These are phyloP conservation scores for Podargus strigoides DNA, from an alignment of 2,797 vertebrate genomes.

Conservation along the genomic window DNA sequence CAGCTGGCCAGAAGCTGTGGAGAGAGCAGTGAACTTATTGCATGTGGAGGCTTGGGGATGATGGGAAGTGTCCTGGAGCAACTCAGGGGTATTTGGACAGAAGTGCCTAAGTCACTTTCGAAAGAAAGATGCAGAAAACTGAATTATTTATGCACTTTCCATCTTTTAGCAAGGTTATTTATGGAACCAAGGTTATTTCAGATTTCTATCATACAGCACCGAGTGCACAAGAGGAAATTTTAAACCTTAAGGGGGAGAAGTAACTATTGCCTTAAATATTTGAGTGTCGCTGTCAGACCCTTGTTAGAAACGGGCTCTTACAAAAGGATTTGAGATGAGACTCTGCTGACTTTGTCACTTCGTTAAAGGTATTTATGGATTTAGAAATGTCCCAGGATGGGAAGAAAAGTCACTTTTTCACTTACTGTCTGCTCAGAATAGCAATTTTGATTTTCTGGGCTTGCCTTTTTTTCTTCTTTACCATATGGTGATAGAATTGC, in stretches of 20 bases:
- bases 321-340: neutral
- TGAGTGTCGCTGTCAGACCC: neutral
- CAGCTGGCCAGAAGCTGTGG: neutral
- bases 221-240: rapidly evolving
- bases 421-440: neutral
- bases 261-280: neutral
- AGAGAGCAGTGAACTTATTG: neutral
- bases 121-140: neutral
- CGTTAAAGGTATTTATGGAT: neutral
- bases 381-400: neutral
- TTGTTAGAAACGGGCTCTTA: neutral
- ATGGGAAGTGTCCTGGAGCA: neutral
- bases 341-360: neutral
- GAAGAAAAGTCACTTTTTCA: neutral
- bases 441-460: neutral
- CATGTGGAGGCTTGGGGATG: neutral
- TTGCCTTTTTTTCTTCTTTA: neutral
- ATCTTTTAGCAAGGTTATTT: neutral
- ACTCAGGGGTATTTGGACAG: neutral
- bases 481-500: neutral
- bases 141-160: neutral
- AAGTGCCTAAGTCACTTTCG: neutral
- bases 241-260: neutral
- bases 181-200: neutral
- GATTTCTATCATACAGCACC: neutral